Percentiles rank a stretch among this genome's conserved stretches.
phyloP scores from a whole-genome alignment of 2,797 vertebrate genomes.

The Danio tinwini region DNA sequence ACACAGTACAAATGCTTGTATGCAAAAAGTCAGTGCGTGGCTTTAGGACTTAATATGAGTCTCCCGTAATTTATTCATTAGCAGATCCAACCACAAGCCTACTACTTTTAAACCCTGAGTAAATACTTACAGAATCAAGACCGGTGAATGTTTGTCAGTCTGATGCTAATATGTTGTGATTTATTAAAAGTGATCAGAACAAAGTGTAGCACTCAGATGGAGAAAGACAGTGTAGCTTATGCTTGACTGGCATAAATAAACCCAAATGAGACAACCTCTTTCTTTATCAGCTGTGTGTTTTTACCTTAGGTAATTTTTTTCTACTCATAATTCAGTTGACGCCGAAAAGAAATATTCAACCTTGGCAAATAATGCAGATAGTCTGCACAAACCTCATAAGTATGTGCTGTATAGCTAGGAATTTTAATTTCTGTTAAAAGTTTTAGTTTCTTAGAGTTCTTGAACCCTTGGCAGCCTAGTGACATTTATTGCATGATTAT shows the following conservation, averaged over 20 bases:
- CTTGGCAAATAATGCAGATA: not conserved
- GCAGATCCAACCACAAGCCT: slow-evolving; percentile 10
- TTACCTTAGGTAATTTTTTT: not conserved
- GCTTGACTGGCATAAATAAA: slow-evolving; percentile 33
- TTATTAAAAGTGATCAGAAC: slow-evolving; percentile 33
- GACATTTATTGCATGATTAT: no score
- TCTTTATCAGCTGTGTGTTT: not conserved
- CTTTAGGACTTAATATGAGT: not conserved
- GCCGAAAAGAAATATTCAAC: not conserved
- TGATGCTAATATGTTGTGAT: slow-evolving; percentile 53
- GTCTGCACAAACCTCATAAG: not conserved
- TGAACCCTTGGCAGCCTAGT: no score
- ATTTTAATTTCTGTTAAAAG: not conserved
- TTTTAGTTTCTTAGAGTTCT: no score
- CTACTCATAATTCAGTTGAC: not conserved
- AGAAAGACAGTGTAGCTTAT: not conserved
- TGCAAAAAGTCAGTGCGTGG: not conserved
- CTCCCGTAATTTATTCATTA: no score
- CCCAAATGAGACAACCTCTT: slow-evolving; percentile 2
- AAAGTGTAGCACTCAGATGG: slow-evolving; percentile 15
- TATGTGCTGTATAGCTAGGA: not conserved
- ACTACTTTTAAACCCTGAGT: slow-evolving; percentile 20
- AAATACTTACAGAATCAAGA: slow-evolving; percentile 13
- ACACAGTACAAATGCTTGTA: not conserved
- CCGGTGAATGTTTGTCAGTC: slow-evolving; percentile 20